Evolutionary conservation across 30 jellyfish, hydroid and myxozoan species (phyloP), one percentile per base, ranked within the genome.

Genomic region (Cassiopea xamachana): DNA sequence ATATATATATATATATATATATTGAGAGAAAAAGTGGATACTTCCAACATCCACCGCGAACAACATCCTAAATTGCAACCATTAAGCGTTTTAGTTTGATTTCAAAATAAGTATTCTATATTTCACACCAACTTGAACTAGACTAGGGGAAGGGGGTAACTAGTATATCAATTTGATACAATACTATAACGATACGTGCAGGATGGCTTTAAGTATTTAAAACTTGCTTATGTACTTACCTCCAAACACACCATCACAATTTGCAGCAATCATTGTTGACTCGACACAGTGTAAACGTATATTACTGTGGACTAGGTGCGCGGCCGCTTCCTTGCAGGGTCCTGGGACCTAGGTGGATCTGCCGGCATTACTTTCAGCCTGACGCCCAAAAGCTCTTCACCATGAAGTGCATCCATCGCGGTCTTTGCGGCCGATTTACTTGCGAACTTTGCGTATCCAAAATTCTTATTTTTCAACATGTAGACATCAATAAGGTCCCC

Each of bases 241-340:
- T 71, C 55, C 17, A 1, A 18, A 71, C 1, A 7, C 17, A 71
- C 17, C 17, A 71, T 71, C 80, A 71, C 48, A 3, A 71, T 19
- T 55, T 39, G 39, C 39, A 8, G 80, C 76, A 71, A 71, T 19
- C 80, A 18, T 7, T 71, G 16, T 1, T 19, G 80, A 71, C 3
- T 19, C 17, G 80, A 71, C 14, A 15, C 80, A 19, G 51, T 71
- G 4, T 14, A 4, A 13, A 3, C 27, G 10, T 3, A 8, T 17
- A 7, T 7, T 19, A 4, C 7, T 3, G 6, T 15, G 80, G 39
- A 73, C 82, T 82, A 91, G 10, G 98, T 96, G 68, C 99, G 94
- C 48, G 99, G 99, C 39, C 99, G 91, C 93, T 96, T 96, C 48
- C 99, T 83, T 17, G 99, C 98, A 3, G 96, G 96, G 61, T 96